A percentile compares a stretch with the other conserved stretches of the same genome.
Evolutionary conservation across 2,797 vertebrate species (phyloP).

Genomic region (Cryptoprocta ferox): DNA sequence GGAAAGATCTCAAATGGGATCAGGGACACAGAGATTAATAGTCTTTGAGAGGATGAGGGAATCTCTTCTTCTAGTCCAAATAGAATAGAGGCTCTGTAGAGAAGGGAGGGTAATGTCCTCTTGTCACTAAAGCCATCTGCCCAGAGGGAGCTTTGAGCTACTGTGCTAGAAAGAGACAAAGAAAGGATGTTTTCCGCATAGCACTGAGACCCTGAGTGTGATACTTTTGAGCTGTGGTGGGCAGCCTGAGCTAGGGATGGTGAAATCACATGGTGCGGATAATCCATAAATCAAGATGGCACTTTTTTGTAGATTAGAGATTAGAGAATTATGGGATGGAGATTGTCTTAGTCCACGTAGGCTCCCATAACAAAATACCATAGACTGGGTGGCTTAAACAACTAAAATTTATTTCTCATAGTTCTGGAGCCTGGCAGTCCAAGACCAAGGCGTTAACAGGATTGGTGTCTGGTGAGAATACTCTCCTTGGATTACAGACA

Average conservation of each 20-base stretch:
- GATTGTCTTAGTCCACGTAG: background rate
- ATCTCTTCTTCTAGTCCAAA: background rate
- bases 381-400: background rate
- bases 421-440: background rate
- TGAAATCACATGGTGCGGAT: background rate
- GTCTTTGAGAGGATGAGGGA: background rate
- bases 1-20: background rate
- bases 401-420: background rate
- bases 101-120: background rate
- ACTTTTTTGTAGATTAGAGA: background rate
- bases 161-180: constrained; percentile 10
- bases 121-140: background rate
- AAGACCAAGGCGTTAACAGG: background rate
- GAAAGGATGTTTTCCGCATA: background rate
- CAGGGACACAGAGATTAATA: background rate
- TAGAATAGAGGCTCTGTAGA: background rate
- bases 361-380: background rate
- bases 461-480: background rate
- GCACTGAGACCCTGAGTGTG: background rate
- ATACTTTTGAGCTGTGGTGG: background rate
- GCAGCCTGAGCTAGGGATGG: background rate
- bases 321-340: background rate
- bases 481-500: background rate
- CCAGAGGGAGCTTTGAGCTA: background rate
- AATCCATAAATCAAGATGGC: background rate